Evolutionary conservation across 2,888 invertebrate genomes (phyloP).

Genomic region (Apomyelois bistriatella): DNA sequence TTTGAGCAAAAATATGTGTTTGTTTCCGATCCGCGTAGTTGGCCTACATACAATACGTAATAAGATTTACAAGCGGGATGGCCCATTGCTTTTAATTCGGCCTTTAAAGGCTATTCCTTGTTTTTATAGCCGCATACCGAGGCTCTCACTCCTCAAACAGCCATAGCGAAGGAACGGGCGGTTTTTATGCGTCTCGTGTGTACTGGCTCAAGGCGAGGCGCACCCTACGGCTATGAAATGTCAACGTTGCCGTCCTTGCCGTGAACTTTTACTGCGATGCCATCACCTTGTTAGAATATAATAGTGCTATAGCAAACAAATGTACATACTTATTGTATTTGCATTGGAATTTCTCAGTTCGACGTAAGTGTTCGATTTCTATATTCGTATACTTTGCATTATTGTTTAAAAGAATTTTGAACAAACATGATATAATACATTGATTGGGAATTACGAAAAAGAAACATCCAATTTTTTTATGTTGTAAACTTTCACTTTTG

Average conservation of each 20-base stretch:
- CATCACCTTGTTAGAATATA: slow-evolving; percentile 8
- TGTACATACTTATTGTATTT: too few relatives aligned
- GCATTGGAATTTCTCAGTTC: too few relatives aligned
- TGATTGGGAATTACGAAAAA: too few relatives aligned
- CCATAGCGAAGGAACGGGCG: slow-evolving; percentile 4
- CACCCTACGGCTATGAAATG: slow-evolving; percentile 17
- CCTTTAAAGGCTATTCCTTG: slow-evolving; percentile 11
- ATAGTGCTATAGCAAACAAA: not conserved
- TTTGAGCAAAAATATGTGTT: not conserved
- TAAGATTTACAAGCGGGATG: slow-evolving; percentile 8
- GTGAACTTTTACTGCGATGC: slow-evolving; percentile 19
- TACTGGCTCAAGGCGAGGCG: slow-evolving; percentile 6
- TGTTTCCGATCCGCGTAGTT: not conserved
- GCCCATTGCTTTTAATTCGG: slow-evolving; percentile 4
- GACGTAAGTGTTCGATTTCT: too few relatives aligned
- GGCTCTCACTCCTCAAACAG: slow-evolving; percentile 3
- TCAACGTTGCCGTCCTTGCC: slow-evolving; percentile 17
- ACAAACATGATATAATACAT: too few relatives aligned
- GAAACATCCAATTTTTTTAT: too few relatives aligned
- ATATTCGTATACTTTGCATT: too few relatives aligned
- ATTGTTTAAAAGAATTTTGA: too few relatives aligned
- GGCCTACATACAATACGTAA: not conserved
- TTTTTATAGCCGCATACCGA: slow-evolving; percentile 11
- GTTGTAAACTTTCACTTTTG: too few relatives aligned
- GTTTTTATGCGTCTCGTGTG: slow-evolving; percentile 8